Conservation (phyloP, 2,113 vertebrate genomes). For the Podarcis cretensis region DNA sequence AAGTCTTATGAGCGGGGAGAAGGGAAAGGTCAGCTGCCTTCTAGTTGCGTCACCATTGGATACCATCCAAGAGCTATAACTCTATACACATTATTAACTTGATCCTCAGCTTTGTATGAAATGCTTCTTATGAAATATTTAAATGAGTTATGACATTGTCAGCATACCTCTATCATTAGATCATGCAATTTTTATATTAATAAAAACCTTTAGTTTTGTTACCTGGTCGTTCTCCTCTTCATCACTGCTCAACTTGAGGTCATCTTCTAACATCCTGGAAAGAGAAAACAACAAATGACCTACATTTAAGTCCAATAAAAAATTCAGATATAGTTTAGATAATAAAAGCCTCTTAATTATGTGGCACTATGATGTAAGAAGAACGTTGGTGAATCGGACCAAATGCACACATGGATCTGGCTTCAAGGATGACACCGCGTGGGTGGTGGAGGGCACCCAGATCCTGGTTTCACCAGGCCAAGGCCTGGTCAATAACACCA, state of each 20-base stretch:
- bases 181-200: neutral
- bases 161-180: neutral
- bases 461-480: too few species aligned
- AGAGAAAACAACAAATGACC: conserved; percentile 50
- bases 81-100: neutral
- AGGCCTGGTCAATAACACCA: too few species aligned
- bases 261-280: conserved; percentile 85
- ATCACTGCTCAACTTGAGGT: conserved; percentile 84
- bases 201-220: conserved; percentile 31
- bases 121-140: neutral
- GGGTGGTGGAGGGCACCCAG: too few species aligned
- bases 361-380: neutral
- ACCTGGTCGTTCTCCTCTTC: conserved; percentile 84
- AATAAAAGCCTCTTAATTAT: neutral
- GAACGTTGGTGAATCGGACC: neutral
- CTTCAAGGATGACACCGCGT: too few species aligned
- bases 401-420: neutral
- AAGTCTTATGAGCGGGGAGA: too few species aligned
- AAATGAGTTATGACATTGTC: neutral
- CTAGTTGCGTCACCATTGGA: too few species aligned
- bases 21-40: too few species aligned
- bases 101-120: neutral
- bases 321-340: conserved; percentile 19
- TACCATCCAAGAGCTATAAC: neutral
- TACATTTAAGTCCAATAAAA: conserved; percentile 40